A percentile compares a stretch with the other conserved stretches of the same genome.
Evolutionary conservation across 1,140 invertebrate species (phyloP).

Genomic region (Schlechtendalia chinensis): DNA sequence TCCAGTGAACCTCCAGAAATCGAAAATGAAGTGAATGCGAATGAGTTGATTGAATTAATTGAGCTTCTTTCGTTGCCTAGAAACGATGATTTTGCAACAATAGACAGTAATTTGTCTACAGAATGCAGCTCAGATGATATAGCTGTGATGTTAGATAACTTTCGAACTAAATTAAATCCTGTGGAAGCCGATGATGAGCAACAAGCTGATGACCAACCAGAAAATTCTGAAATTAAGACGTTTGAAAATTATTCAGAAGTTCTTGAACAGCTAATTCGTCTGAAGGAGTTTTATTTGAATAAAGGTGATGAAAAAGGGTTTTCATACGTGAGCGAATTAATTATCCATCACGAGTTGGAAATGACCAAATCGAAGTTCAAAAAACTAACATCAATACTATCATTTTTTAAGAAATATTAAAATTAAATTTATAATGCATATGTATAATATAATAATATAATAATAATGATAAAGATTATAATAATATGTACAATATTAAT

Average conservation of each 20-base stretch:
- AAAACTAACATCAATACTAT: too few species aligned
- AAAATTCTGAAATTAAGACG: neutral
- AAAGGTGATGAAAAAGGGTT: neutral
- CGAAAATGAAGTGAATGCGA: neutral
- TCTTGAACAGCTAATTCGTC: neutral
- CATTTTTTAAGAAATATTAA: too few species aligned
- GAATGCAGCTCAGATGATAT: neutral
- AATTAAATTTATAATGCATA: too few species aligned
- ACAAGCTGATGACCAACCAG: neutral
- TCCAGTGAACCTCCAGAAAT: neutral
- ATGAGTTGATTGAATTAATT: neutral
- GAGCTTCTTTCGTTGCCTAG: neutral
- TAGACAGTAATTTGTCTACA: neutral
- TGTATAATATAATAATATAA: too few species aligned
- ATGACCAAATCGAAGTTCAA: too few species aligned
- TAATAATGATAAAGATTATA: too few species aligned
- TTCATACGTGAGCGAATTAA: neutral
- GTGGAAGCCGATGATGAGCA: neutral
- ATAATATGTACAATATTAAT: too few species aligned
- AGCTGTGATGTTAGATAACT: neutral
- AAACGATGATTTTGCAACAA: neutral
- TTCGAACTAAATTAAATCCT: neutral
- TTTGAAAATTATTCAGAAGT: neutral
- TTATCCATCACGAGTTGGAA: neutral
- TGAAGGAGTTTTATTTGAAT: neutral